Evolutionary conservation across 2,797 vertebrate genomes (phyloP), one percentile per base, ranked within the genome.

Genomic region (Apogon hyalosoma): DNA sequence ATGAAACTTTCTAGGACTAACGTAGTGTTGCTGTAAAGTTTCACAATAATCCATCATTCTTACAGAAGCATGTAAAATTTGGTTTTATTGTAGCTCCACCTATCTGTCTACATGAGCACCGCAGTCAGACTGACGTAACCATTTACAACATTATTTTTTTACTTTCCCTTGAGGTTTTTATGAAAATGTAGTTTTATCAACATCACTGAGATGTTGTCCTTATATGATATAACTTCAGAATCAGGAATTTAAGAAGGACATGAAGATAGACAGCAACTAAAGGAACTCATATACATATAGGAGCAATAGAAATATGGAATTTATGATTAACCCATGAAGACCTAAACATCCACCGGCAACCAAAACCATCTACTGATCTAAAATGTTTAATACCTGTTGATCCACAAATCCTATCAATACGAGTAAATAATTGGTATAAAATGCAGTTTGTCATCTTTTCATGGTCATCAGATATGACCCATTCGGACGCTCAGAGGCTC

Each of bases 21-120:
- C 41, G 48, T 33, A n/a, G 24, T 13, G 48, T 28, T 36, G 41
- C 12, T 71, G 14, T 40, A 43, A 5, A 28, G 33, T 59, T 77
- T 75, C 63, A 64, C 41, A 45, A 10, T 53, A 40, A 47, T 60
- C 50, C 33, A 14, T 42, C 38, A 28, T 8, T 45, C 9, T 39
- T 71, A 66, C 73, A 48, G 60, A 39, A 62, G 33, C 33, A 39
- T 61, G 47, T 11, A 6, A 52, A 11, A 53, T 38, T 36, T 54
- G 38, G 31, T 15, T 14, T 15, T 11, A 59, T 53, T 72, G 31
- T 79, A 63, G 36, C 45, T 68, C 83, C 72, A 65, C 73, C 72
- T 69, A 75, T 48, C 62, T 82, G 46, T 55, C 63, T 63, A 2
- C 14, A 21, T 28, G n/a, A 28, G 57, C 59, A 71, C 68, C 79